phyloP scores from a whole-genome alignment of 2,797 vertebrate genomes.

The Eidolon dupreanum region DNA sequence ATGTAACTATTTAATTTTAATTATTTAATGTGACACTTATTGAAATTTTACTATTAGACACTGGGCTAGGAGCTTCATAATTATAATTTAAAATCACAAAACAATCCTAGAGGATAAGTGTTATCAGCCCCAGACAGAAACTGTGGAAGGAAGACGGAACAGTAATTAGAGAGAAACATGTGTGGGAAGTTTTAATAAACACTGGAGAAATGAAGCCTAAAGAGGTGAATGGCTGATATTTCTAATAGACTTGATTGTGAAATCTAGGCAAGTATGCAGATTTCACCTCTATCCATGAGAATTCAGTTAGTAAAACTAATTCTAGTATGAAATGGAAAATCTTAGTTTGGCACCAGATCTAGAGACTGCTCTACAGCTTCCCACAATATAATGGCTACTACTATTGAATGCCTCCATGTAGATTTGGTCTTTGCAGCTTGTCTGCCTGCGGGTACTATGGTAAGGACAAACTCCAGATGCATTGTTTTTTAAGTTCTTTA shows the following conservation, averaged over 20 bases:
- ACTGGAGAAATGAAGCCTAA: background rate
- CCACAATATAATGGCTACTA: background rate
- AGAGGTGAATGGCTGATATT: background rate
- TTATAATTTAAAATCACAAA: conserved; percentile 31
- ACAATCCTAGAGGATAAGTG: background rate
- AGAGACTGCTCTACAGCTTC: background rate
- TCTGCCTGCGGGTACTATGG: background rate
- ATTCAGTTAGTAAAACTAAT: conserved; percentile 32
- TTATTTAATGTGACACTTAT: background rate
- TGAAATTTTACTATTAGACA: background rate
- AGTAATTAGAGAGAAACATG: background rate
- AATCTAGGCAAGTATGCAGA: background rate
- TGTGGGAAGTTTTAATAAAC: background rate
- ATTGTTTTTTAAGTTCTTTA: background rate
- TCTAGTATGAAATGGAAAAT: conserved; percentile 31
- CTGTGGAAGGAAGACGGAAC: background rate
- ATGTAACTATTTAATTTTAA: background rate
- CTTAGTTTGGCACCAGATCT: background rate
- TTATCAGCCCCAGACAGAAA: background rate
- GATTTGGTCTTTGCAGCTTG: background rate
- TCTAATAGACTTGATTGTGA: background rate
- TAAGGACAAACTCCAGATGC: conserved; percentile 27
- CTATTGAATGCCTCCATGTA: background rate
- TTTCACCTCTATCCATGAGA: background rate
- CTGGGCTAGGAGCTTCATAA: background rate